phyloP scores from a whole-genome alignment of 2,113 vertebrate genomes.

The Antechinus flavipes region DNA sequence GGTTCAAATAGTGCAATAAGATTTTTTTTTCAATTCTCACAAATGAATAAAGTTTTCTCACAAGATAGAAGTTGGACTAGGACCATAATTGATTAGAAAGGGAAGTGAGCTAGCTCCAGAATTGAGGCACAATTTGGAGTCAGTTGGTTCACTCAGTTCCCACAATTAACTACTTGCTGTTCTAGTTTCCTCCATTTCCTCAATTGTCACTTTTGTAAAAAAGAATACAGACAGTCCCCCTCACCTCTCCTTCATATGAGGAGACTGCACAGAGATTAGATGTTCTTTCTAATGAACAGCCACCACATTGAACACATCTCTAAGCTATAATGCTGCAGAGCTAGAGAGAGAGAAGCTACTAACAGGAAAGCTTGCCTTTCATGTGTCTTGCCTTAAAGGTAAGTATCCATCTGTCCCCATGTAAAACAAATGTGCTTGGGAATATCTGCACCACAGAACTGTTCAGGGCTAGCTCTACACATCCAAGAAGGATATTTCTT shows the following conservation, averaged over 20 bases:
- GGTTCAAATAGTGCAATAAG: no score
- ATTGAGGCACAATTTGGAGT: no score
- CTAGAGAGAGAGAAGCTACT: neutral
- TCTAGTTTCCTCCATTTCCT: no score
- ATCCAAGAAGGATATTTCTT: neutral
- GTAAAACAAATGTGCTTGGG: neutral
- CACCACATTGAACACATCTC: neutral
- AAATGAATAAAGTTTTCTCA: no score
- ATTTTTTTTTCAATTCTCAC: no score
- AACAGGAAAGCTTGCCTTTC: neutral
- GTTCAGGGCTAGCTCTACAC: neutral
- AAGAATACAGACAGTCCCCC: neutral
- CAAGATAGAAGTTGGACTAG: no score
- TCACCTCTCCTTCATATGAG: no score
- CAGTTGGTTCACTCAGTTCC: no score
- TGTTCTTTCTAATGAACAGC: neutral
- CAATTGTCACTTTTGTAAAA: neutral
- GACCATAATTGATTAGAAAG: no score
- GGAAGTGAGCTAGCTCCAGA: no score
- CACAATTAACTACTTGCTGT: no score
- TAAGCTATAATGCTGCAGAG: neutral
- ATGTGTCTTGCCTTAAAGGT: neutral
- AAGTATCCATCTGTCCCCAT: neutral
- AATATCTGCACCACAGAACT: neutral
- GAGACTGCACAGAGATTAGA: neutral